Base-by-base conservation (phyloP, 1,140 invertebrate genomes). In the Sminthurides bifidus region DNA sequence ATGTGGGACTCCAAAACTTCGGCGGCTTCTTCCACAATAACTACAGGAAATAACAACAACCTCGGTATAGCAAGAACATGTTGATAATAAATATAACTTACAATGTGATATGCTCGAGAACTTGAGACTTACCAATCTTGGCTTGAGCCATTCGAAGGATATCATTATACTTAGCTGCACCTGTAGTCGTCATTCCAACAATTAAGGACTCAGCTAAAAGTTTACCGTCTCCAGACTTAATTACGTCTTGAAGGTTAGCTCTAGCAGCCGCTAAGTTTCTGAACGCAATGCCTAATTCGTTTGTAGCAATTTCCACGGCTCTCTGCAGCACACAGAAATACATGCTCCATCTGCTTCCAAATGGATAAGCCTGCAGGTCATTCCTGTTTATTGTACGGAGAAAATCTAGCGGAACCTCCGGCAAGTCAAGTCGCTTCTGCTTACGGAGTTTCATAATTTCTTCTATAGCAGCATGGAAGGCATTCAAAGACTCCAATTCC, bases 21-120 rank as follows among this genome's bases (percentile, higher is more conserved):
- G 1, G 85, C 87, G 0, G 87, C 87, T 74, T 91, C 87, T 71
- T 91, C 87, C 17, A 90, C 80, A 30, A 90, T 77, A 0, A 84
- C 79, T 68, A 37, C n/a, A 62, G 41, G 46, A 56, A 19, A 61
- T 48, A 43, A 15, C 8, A 46, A 17, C 29, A 45, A 54, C 19
- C 10, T 33, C 26, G 3, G 5, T 21, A 30, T 27, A 46, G 8
- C 6, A 52, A 6, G 10, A 54, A 54, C 24, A 17, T 30, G 19
- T 12, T 48, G 4, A 3, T 29, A 21, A 26, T 1, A 33, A 46
- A 21, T 21, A 2, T 38, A 40, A 35, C 19, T n/a, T 4, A 24
- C 4, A 14, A 49, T 46, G 10, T 21, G 46, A 6, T 40, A 29
- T 29, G 35, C 4, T 48, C n/a, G n/a, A n/a, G n/a, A n/a, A n/a